These are phyloP conservation scores for Nomada flava DNA, from an alignment of 2,888 invertebrate genomes.

Conservation along the genomic window DNA sequence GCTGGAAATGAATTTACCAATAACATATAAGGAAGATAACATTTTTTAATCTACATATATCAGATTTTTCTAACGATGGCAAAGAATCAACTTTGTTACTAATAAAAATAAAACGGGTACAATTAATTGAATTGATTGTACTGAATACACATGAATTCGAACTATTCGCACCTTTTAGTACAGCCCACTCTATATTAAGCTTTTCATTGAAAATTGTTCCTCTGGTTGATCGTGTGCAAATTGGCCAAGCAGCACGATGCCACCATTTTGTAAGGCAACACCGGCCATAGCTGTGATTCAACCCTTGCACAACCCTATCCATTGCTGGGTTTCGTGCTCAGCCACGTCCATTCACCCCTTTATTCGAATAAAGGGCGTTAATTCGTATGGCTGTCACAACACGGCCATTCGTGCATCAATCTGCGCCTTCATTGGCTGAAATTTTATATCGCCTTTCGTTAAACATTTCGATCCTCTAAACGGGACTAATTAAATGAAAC, in stretches of 20 bases:
- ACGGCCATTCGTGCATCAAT: conserved; percentile 80
- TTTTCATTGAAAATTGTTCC: not conserved
- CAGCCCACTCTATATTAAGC: not conserved
- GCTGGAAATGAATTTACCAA: too few relatives aligned
- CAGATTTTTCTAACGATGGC: too few relatives aligned
- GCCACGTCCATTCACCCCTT: conserved; percentile 71
- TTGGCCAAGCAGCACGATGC: conserved; percentile 13
- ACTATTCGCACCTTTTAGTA: too few relatives aligned
- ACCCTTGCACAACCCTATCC: conserved; percentile 79
- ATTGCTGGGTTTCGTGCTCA: conserved; percentile 58
- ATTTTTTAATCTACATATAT: too few relatives aligned
- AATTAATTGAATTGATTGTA: too few relatives aligned
- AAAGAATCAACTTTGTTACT: too few relatives aligned
- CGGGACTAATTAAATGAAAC: conserved; percentile 37
- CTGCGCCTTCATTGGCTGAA: conserved; percentile 69
- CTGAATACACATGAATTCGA: too few relatives aligned
- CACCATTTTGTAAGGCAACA: conserved; percentile 79
- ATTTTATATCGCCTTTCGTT: conserved; percentile 52
- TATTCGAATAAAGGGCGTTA: conserved; percentile 69
- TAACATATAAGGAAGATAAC: too few relatives aligned
- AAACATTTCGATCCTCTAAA: not conserved
- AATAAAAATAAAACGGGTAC: too few relatives aligned
- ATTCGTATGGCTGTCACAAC: conserved; percentile 80
- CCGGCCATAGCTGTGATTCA: conserved; percentile 74
- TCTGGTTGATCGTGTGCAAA: not conserved